Evolutionary conservation across 2,888 invertebrate genomes (phyloP), one percentile per base, ranked within the genome.

Genomic region (Drosophila mimetica): DNA sequence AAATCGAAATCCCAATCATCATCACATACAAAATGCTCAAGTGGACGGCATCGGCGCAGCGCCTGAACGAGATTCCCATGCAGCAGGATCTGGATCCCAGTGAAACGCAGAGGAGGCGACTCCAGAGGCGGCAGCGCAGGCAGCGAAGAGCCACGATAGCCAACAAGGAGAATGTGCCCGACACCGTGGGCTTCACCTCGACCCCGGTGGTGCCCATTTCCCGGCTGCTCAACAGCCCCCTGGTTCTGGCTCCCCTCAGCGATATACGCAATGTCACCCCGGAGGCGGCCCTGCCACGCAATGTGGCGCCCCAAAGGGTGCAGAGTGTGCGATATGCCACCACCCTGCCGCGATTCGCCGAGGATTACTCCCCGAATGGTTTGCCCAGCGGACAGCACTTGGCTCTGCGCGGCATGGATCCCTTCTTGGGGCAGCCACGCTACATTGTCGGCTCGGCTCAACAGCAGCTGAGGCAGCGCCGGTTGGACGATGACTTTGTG

Each of bases 301-400:
- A 16, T 2, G 8, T 2, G 11, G 54, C 42, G 4, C 67, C 44
- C 11, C 44, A 74, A 28, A 46, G 66, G 22, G 14, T 70, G 34
- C 86, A 74, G n/a, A 78, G 79, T 39, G 72, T 75, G 6, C 65
- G 70, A 0, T 92, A 91, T 72, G 91, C 92, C 11, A 78, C 89
- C 9, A 92, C 92, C 4, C 65, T 92, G 76, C 92, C 92, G 3
- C 89, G 88, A 53, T 91, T 90, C 48, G 88, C 90, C 57, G 92
- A 91, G 75, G 92, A 92, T 57, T 92, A 92, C 59, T 92, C 92
- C 1, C 92, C 92, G 13, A 91, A 79, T 58, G 66, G 78, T 0
- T 51, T 91, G 46, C 85, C 89, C 1, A 76, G 81, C 1, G 91
- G 90, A 0, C 90, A 90, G 59, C 84, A 89, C 6, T 60, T 91